Base-by-base conservation (phyloP, 30 jellyfish, hydroid and myxozoan genomes). In the Hydractinia echinata region DNA sequence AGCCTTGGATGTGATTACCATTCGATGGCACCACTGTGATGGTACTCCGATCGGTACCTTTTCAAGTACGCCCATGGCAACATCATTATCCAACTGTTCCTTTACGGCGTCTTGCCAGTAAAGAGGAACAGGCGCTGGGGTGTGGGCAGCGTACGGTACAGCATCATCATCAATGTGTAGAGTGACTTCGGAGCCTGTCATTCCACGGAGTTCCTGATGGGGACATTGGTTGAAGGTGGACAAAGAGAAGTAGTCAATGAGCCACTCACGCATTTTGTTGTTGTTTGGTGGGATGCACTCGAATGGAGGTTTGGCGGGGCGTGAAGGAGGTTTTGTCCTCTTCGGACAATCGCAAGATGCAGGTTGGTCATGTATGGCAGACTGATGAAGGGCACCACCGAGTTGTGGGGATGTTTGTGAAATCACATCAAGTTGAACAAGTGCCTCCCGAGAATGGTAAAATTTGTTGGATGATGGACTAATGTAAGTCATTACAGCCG, bases 241-340 rank as follows among this genome's bases (percentile, higher is more conserved):
- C 68, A 56, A 10, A 56, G 68, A 56, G 68, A 56, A 56, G 68
- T 56, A 56, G 10, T 56, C n/a, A n/a, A 56, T 56, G 13, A 56
- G n/a, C n/a, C n/a, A n/a, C n/a, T n/a, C n/a, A 56, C 68, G 68
- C 68, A 56, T 56, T 56, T 56, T 56, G n/a, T 56, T 56, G 68
- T 56, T 56, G 68, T 56, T 56, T 9, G 68, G 13, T 9, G 68
- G 68, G n/a, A n/a, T n/a, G 10, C 68, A 56, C n/a, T n/a, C 10
- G 68, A n/a, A 56, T 56, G 68, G n/a, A n/a, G n/a, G n/a, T n/a
- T n/a, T n/a, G n/a, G n/a, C n/a, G n/a, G n/a, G n/a, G n/a, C n/a
- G n/a, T n/a, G n/a, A n/a, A n/a, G n/a, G n/a, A n/a, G n/a, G n/a
- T n/a, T n/a, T n/a, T n/a, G n/a, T n/a, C n/a, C n/a, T n/a, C n/a